Base-by-base conservation (phyloP, 2,888 invertebrate genomes). In the Phyto melanocephala region DNA sequence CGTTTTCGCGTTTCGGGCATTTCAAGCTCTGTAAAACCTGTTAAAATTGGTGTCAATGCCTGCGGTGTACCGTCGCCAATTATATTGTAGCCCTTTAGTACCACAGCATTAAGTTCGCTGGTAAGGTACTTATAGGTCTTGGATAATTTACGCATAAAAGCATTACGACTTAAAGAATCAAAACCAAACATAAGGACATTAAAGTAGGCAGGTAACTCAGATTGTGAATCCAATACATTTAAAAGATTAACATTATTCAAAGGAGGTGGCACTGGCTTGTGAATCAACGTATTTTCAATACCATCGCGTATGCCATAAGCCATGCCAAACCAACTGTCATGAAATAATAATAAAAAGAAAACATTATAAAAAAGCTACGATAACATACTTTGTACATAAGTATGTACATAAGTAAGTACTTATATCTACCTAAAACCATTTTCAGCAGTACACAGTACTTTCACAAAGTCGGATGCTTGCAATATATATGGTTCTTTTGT, bases 21-120 rank as follows among this genome's bases (percentile, higher is more conserved):
- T 89, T 98, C 98, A n/a, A 96, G 90, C 89, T 98, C 98, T 0
- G 94, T 95, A 88, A 93, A 94, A 2, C 98, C 97, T 0, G 97
- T 97, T 1, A 98, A 91, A 79, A 98, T 95, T 0, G 98, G 98
- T 85, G 97, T 96, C 37, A 98, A 89, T 0, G 97, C 97, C 68
- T 96, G 96, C 0, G 97, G 96, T 0, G 96, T 97, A 0, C 96
- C 97, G 88, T 97, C 97, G 0, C 97, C 97, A 0, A 97, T 94
- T 85, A 97, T 96, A 87, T 97, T 97, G 88, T 95, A 96, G 87
- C 96, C 95, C 86, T 95, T 92, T 11, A 97, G 90, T 10, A 96
- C 92, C 28, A 93, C 92, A 1, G 94, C 93, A 7, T 93, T 91
- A 62, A 96, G 88, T 15, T 92, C 91, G 35, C 94, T 92, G 0